Percentiles rank a stretch among this genome's conserved stretches.
phyloP scores from a whole-genome alignment of 1,140 invertebrate genomes.

The Gonioctena quinquepunctata region DNA sequence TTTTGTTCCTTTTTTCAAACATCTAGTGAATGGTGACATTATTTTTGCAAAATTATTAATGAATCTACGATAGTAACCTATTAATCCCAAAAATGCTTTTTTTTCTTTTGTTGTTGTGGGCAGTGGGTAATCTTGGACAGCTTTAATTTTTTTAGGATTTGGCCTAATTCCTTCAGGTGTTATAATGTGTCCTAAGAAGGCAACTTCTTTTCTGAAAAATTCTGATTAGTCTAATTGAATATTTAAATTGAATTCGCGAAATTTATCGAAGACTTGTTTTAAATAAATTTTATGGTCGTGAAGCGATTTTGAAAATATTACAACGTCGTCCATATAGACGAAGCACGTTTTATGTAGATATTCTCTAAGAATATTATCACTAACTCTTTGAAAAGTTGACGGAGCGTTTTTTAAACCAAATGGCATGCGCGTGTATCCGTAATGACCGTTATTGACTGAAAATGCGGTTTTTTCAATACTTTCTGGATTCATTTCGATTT shows the following conservation, averaged over 20 bases:
- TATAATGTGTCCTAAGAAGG: neutral
- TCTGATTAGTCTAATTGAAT: neutral
- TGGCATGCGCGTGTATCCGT: constrained; percentile 23
- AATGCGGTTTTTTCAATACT: constrained; percentile 33
- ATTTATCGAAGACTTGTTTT: no score
- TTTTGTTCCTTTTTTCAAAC: no score
- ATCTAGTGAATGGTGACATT: neutral
- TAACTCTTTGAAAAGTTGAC: constrained; percentile 38
- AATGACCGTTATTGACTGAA: constrained; percentile 7
- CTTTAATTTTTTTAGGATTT: neutral
- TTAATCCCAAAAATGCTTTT: no score
- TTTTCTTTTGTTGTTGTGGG: no score
- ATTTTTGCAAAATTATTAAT: no score
- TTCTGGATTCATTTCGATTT: constrained; percentile 21
- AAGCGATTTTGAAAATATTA: no score
- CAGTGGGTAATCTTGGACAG: neutral
- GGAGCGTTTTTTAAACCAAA: constrained; percentile 14
- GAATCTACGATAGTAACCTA: no score
- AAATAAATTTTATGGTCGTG: no score
- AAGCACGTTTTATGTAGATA: constrained; percentile 28
- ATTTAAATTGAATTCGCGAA: neutral
- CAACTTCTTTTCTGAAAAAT: neutral
- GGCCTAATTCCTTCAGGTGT: neutral
- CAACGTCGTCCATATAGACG: constrained; percentile 25
- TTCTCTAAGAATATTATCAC: constrained; percentile 42